Conservation (phyloP, 1,140 invertebrate genomes). For the Ridgeia piscesae region DNA sequence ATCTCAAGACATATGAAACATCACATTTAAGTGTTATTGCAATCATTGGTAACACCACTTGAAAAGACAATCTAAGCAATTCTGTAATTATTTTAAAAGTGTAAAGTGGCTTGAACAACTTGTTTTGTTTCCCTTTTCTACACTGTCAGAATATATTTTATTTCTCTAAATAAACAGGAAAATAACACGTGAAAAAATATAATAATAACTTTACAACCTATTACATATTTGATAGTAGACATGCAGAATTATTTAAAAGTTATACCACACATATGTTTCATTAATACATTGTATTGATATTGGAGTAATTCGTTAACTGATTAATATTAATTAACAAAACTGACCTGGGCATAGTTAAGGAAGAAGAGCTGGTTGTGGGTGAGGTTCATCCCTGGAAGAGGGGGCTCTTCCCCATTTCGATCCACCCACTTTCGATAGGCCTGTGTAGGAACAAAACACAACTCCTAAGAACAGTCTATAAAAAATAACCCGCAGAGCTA, state of each 20-base stretch:
- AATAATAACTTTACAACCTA: background rate
- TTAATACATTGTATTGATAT: background rate
- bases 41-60: too few species aligned
- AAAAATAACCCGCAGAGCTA: background rate
- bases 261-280: background rate
- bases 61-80: too few species aligned
- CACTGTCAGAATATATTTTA: too few species aligned
- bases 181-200: too few species aligned
- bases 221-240: background rate
- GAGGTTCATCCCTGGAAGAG: conserved; percentile 78
- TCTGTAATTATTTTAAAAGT: too few species aligned
- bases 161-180: too few species aligned
- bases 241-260: background rate
- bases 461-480: background rate
- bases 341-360: conserved; percentile 77
- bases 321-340: conserved; percentile 1
- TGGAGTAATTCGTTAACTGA: background rate
- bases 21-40: too few species aligned
- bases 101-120: too few species aligned
- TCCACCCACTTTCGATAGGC: conserved; percentile 70
- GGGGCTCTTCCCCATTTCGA: conserved; percentile 56
- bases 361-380: conserved; percentile 68
- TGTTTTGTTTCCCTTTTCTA: too few species aligned
- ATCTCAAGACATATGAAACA: background rate
- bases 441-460: conserved; percentile 31